Evolutionary conservation across 1,140 invertebrate species (phyloP).

Genomic region (Ectropis grisescens): DNA sequence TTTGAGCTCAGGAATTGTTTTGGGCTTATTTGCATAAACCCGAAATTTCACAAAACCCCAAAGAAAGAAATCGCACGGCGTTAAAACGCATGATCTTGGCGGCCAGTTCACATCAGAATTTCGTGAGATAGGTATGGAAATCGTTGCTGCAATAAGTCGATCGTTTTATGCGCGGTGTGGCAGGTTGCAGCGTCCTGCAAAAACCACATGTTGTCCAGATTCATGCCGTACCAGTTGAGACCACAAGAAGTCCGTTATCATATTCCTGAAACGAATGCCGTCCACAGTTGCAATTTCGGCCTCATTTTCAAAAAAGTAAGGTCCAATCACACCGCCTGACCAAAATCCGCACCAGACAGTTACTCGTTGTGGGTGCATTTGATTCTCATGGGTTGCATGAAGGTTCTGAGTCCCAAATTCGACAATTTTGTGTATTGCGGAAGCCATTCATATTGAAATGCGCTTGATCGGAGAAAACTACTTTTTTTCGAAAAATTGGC

Average conservation of each 20-base stretch:
- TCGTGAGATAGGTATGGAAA: neutral
- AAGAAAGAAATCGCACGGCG: conserved; percentile 1
- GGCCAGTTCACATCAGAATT: conserved; percentile 1
- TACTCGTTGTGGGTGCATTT: too few relatives aligned
- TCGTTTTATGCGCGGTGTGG: conserved; percentile 1
- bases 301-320: too few relatives aligned
- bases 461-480: too few relatives aligned
- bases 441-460: too few relatives aligned
- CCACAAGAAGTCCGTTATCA: conserved; percentile 2
- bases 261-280: neutral
- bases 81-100: neutral
- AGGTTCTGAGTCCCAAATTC: too few relatives aligned
- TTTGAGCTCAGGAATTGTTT: conserved; percentile 4
- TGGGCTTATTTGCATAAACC: conserved; percentile 2
- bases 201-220: conserved; percentile 1
- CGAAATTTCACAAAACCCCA: conserved; percentile 2
- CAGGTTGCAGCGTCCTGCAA: neutral
- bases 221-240: conserved; percentile 1
- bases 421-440: too few relatives aligned
- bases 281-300: neutral
- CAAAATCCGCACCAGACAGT: too few relatives aligned
- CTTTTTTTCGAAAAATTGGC: too few relatives aligned
- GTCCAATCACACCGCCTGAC: too few relatives aligned
- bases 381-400: too few relatives aligned
- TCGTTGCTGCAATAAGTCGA: conserved; percentile 1